Evolutionary conservation across 1,140 invertebrate species (phyloP), one percentile per base, ranked within the genome.

Genomic region (Caligus rogercresseyi): DNA sequence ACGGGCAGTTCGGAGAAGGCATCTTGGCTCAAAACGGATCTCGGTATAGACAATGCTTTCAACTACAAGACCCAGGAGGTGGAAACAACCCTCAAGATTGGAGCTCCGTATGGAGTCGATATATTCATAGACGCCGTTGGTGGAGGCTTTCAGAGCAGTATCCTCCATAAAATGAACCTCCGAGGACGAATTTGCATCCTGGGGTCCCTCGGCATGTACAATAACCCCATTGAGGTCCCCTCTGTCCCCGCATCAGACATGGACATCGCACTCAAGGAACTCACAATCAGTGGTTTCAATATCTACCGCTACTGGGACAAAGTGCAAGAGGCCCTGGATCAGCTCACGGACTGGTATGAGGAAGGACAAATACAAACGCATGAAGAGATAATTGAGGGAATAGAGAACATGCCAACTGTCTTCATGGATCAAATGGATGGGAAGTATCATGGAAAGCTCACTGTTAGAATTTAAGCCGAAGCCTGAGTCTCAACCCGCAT

Each of bases 31-130:
- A 77, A 75, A 20, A 68, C 80, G 2, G 76, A 83, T 51, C 67
- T 84, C 1, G 78, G 78, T 15, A 84, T 85, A 69, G 81, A 86
- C 70, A 67, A 72, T 65, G 81, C 77, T 1, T 81, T 80, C 61
- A 86, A 86, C 72, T 86, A 86, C 69, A 86, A 85, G 72, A 80
- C 71, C 0, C 71, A 72, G 13, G 69, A 82, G 64, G 59, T 84
- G 26, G 69, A 69, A 3, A 59, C 72, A 31, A 75, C 73, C 31
- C 71, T 86, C n/a, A 78, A 74, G 67, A 72, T 81, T 70, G 74
- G 72, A 23, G 82, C 81, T n/a, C 81, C 82, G 0, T 73, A 82
- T 14, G 81, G 80, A 25, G 71, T 63, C 14, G 61, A 63, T 56
- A 63, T 63, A 25, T 63, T 63, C 53, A 58, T 56, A 3, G 61